Base-by-base conservation (phyloP, 2,113 vertebrate species). In the Labeo catla region DNA sequence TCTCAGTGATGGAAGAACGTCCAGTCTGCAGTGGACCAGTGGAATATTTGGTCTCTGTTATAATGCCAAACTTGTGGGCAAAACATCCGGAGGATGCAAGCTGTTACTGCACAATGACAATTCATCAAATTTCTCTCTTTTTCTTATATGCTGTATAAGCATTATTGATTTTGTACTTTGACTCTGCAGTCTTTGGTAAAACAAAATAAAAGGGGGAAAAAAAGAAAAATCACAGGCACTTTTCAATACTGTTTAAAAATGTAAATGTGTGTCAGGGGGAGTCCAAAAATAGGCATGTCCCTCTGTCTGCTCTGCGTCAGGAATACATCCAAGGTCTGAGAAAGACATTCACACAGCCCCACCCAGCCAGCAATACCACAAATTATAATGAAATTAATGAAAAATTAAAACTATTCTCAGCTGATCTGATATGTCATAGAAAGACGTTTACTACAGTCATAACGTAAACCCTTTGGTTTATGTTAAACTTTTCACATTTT, bases 251-350 rank as follows among this genome's bases (percentile, higher is more conserved):
- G 80, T 84, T 84, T 66, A 43, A 80, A 59, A 34, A 61, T 54
- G 19, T 78, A 70, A 72, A n/a, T n/a, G 80, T 47, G 43, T 34
- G 23, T 19, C 49, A 83, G n/a, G 16, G 28, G 66, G 23, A 73
- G 81, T 70, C 88, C 81, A 88, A 84, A 86, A 86, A 88, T 86
- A 89, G 81, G 15, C 34, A 83, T 57, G 65, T 83, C 23, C 54
- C 28, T 63, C 49, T 36, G 54, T 49, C 16, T 59, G 54, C n/a
- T 77, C 73, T 23, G 73, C 49, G 79, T 43, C 50, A 68, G 47
- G 52, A 87, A 84, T 28, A 85, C 76, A 81, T 87, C 61, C 73
- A 59, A 47, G 52, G 28, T 70, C 59, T 68, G 63, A 39, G 54
- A 65, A n/a, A 74, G 74, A 73, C 54, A 81, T 57, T 57, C 34